These are phyloP conservation scores for Peribatodes rhomboidaria DNA, from an alignment of 2,888 invertebrate genomes.

Conservation along the genomic window DNA sequence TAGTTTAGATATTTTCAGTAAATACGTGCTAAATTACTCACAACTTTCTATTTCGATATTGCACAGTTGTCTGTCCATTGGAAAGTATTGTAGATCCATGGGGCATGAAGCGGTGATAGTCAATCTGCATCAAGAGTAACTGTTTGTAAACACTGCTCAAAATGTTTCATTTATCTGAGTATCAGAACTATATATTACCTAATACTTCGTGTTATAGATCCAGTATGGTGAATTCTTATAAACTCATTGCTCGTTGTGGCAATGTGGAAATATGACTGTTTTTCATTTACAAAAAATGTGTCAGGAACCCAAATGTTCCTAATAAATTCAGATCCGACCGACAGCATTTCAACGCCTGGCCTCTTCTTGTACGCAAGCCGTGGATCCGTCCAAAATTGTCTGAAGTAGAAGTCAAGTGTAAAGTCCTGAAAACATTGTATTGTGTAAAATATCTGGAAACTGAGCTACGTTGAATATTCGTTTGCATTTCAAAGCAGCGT, in stretches of 20 bases:
- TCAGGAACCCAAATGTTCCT: constrained; percentile 99
- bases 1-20: not conserved
- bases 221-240: constrained; percentile 97
- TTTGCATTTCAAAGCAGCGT: not conserved
- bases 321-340: constrained; percentile 97
- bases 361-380: constrained; percentile 96
- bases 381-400: constrained; percentile 99
- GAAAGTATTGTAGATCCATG: constrained; percentile 98
- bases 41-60: constrained; percentile 98
- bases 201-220: constrained; percentile 97
- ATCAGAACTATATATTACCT: constrained; percentile 86
- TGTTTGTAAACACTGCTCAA: not conserved
- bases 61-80: constrained; percentile 98
- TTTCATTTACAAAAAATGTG: constrained; percentile 99
- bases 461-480: not conserved
- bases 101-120: constrained; percentile 98
- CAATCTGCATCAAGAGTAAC: constrained; percentile 88
- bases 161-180: not conserved
- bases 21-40: constrained; percentile 87
- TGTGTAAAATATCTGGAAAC: constrained; percentile 40
- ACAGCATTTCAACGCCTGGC: constrained; percentile 95
- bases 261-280: constrained; percentile 99
- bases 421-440: constrained; percentile 90
- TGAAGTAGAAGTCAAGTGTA: constrained; percentile 99
- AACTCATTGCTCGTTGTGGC: constrained; percentile 99